Conservation (phyloP, 2,113 vertebrate genomes). For the Maccullochella peelii region DNA sequence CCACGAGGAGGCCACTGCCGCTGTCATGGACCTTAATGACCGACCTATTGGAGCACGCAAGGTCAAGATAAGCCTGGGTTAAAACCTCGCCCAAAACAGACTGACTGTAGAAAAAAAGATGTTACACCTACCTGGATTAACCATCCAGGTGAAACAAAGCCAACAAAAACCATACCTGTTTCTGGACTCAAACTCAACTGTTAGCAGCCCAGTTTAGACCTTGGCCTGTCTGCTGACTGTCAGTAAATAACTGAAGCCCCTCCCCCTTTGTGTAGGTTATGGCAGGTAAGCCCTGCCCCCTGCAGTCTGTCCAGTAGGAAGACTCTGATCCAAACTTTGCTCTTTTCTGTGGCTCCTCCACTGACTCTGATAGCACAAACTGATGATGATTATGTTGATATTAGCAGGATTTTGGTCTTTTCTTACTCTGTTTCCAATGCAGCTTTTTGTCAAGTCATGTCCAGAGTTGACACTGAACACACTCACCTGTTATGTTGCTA, state of each 20-base stretch:
- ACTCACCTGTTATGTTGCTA: slow-evolving; percentile 40
- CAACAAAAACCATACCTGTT: slow-evolving; percentile 2
- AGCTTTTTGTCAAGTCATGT: slow-evolving; percentile 57
- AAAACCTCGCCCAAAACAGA: slow-evolving; percentile 13
- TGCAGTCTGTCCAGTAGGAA: slow-evolving; percentile 26
- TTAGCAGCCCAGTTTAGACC: slow-evolving; percentile 1
- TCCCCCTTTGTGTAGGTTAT: slow-evolving; percentile 43
- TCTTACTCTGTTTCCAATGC: slow-evolving; percentile 33
- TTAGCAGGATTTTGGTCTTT: slow-evolving; percentile 30
- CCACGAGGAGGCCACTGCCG: slow-evolving; percentile 95
- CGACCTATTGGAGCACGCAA: slow-evolving; percentile 97
- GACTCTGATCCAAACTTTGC: slow-evolving; percentile 22
- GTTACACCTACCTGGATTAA: slow-evolving; percentile 6
- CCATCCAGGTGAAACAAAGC: slow-evolving; percentile 9
- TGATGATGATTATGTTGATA: slow-evolving; percentile 34
- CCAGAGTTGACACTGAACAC: slow-evolving; percentile 49
- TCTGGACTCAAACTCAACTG: not conserved
- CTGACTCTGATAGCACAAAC: slow-evolving; percentile 41
- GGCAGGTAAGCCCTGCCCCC: slow-evolving; percentile 43
- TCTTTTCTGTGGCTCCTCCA: slow-evolving; percentile 43
- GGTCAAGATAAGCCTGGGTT: slow-evolving; percentile 96
- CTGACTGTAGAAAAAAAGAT: slow-evolving; percentile 18
- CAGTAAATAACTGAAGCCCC: slow-evolving; percentile 13
- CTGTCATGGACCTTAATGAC: slow-evolving; percentile 98
- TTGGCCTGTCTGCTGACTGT: slow-evolving; percentile 16